These are phyloP conservation scores for Agapornis canus DNA, from an alignment of 2,797 vertebrate genomes.

Conservation along the genomic window DNA sequence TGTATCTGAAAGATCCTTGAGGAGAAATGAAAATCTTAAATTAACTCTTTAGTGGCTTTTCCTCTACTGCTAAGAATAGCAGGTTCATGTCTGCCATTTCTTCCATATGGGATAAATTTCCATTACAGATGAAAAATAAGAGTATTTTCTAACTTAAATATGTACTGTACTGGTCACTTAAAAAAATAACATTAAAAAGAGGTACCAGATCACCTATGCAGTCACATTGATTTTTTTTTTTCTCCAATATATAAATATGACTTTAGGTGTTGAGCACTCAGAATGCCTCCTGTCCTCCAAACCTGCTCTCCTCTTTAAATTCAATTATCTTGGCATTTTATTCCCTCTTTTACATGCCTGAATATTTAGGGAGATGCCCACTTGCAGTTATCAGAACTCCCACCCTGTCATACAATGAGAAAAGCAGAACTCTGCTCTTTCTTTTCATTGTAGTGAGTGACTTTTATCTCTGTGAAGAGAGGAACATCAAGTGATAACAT, in stretches of 20 bases:
- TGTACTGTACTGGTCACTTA: neutral
- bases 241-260: neutral
- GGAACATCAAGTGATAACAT: neutral
- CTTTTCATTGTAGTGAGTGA: neutral
- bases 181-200: neutral
- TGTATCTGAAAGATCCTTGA: neutral
- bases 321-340: neutral
- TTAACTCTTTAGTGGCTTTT: neutral
- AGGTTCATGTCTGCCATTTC: neutral
- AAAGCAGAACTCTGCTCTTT: neutral
- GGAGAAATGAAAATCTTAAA: neutral
- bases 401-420: neutral
- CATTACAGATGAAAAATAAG: neutral
- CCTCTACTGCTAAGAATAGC: neutral
- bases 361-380: neutral
- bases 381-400: neutral
- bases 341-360: neutral
- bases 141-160: neutral
- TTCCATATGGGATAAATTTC: neutral
- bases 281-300: neutral
- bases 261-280: neutral
- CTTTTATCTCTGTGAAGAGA: neutral
- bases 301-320: neutral
- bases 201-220: neutral
- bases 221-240: neutral